phyloP scores from a whole-genome alignment of 2,888 invertebrate genomes.

The Anoncus sp. region DNA sequence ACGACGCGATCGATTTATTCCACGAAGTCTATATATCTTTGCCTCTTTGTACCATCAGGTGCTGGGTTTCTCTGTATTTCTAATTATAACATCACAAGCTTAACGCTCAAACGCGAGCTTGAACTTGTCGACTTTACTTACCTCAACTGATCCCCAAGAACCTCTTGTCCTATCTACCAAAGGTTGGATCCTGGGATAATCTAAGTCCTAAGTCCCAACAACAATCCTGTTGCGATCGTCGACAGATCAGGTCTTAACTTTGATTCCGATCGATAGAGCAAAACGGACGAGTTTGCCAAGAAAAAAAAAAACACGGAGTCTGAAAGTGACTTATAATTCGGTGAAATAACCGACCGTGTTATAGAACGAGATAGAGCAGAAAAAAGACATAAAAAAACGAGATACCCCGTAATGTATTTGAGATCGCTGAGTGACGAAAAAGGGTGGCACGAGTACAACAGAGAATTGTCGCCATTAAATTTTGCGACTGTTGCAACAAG shows the following conservation, averaged over 20 bases:
- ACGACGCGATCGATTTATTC: constrained; percentile 54
- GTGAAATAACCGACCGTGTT: constrained; percentile 68
- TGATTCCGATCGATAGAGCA: constrained; percentile 3
- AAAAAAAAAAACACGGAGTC: not conserved
- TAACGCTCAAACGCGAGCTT: no score
- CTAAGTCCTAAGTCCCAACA: not conserved
- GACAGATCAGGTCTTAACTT: not conserved
- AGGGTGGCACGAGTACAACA: constrained; percentile 77
- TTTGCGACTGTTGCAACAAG: constrained; percentile 29
- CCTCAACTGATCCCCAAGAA: no score
- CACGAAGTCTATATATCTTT: constrained; percentile 36
- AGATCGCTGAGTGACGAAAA: constrained; percentile 75
- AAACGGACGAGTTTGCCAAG: not conserved
- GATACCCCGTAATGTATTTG: constrained; percentile 82
- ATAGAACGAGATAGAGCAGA: constrained; percentile 69
- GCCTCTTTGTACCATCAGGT: constrained; percentile 34
- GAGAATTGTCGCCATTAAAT: constrained; percentile 66
- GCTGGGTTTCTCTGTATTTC: not conserved
- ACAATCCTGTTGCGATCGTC: not conserved
- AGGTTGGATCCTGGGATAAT: no score
- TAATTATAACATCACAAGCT: not conserved
- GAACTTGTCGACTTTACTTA: no score
- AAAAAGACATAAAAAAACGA: constrained; percentile 69
- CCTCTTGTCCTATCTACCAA: no score
- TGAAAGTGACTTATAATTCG: not conserved